phyloP scores from a whole-genome alignment of 2,888 invertebrate species.

The Metacarcinus magister region DNA sequence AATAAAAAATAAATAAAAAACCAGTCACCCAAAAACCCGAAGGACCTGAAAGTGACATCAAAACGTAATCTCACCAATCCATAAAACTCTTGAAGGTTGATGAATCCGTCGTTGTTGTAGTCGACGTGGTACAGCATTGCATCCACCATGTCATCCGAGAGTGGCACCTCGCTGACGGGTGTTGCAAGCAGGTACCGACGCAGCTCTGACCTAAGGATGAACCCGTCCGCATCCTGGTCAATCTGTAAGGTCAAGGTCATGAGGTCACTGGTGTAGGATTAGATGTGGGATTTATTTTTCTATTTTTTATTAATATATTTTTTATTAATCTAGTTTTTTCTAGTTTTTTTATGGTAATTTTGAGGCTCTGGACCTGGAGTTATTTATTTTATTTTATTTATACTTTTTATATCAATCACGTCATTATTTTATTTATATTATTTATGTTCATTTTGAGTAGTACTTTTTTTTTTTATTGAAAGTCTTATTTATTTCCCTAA shows the following conservation, averaged over 20 bases:
- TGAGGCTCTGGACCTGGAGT: background rate
- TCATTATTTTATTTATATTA: background rate
- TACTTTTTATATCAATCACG: background rate
- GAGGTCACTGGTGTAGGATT: background rate
- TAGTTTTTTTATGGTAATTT: no score
- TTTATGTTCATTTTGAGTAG: background rate
- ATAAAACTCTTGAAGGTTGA: constrained; percentile 94
- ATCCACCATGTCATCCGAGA: constrained; percentile 84
- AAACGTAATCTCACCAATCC: constrained; percentile 86
- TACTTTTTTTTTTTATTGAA: no score
- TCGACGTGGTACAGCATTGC: constrained; percentile 84
- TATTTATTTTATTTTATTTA: background rate
- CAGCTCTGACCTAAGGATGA: constrained; percentile 79
- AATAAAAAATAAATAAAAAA: constrained; percentile 85
- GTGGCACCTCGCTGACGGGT: constrained; percentile 83
- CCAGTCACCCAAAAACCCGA: constrained; percentile 85
- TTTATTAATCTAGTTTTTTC: no score
- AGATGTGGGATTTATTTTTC: no score
- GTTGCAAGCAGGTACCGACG: constrained; percentile 79
- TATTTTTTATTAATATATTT: background rate
- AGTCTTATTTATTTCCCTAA: no score
- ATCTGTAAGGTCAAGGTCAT: constrained; percentile 66
- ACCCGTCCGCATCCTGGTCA: constrained; percentile 81
- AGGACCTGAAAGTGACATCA: background rate
- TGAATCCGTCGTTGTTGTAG: constrained; percentile 89